phyloP scores from a whole-genome alignment of 2,888 invertebrate species.

The Steinernema carpocapsae region DNA sequence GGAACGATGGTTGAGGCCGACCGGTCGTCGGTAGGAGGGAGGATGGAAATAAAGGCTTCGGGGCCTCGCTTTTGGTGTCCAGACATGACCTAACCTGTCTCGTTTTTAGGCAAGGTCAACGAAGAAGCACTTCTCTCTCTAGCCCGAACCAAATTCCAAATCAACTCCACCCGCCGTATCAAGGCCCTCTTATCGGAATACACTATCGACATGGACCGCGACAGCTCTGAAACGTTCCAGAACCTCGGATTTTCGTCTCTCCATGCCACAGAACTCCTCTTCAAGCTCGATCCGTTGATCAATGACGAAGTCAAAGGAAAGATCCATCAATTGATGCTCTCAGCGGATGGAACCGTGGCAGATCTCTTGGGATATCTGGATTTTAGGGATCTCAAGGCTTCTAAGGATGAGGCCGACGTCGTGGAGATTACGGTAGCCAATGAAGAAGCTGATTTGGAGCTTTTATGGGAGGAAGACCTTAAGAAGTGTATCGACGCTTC shows the following conservation, averaged over 20 bases:
- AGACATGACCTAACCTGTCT: too few species aligned
- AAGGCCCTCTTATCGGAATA: not conserved
- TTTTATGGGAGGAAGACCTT: conserved; percentile 26
- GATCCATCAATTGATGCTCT: not conserved
- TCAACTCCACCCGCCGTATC: not conserved
- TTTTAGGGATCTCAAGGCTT: not conserved
- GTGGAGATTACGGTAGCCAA: not conserved
- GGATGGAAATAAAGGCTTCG: too few species aligned
- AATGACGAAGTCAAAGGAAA: not conserved
- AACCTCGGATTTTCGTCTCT: conserved; percentile 19
- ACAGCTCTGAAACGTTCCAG: not conserved
- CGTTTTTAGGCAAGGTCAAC: conserved; percentile 17
- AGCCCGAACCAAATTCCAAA: conserved; percentile 10
- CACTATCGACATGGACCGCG: not conserved
- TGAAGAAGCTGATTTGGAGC: not conserved
- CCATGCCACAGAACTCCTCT: conserved; percentile 12
- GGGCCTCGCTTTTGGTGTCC: too few species aligned
- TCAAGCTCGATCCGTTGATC: conserved; percentile 20
- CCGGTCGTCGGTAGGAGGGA: too few species aligned
- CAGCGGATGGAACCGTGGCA: not conserved
- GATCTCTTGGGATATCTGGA: not conserved
- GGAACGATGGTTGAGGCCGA: too few species aligned
- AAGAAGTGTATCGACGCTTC: conserved; percentile 37
- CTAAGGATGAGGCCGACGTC: not conserved
- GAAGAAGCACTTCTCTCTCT: not conserved